Evolutionary conservation across 2,888 invertebrate species (phyloP).

Genomic region (Dynastes tityus): DNA sequence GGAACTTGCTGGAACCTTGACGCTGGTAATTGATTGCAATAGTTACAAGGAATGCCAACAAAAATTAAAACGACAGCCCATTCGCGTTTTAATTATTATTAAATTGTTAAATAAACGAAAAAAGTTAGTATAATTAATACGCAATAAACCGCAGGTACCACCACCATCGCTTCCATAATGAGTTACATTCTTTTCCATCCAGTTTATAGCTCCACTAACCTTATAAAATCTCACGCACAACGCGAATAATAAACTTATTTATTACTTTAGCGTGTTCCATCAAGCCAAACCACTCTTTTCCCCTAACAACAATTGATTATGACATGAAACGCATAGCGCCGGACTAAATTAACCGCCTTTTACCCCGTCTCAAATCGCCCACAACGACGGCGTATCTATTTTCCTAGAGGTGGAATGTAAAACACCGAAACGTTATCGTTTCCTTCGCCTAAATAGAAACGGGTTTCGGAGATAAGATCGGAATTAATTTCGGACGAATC

Average conservation of each 20-base stretch:
- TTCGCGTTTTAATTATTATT: no score
- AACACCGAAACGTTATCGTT: background rate
- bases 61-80: no score
- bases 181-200: no score
- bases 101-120: no score
- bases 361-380: conserved; percentile 1
- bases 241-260: background rate
- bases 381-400: background rate
- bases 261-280: background rate
- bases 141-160: background rate
- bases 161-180: no score
- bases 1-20: no score
- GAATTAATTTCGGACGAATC: conserved; percentile 37
- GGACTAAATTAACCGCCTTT: conserved; percentile 7
- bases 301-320: conserved; percentile 15
- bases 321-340: conserved; percentile 11
- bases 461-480: conserved; percentile 31
- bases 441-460: background rate
- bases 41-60: no score
- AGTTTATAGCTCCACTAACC: background rate
- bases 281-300: background rate
- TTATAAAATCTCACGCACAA: conserved; percentile 4
- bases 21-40: no score
- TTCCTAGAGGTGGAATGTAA: background rate
- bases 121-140: no score